Evolutionary conservation across 2,113 vertebrate species (phyloP), one percentile per base, ranked within the genome.

Genomic region (Malurus elegans): DNA sequence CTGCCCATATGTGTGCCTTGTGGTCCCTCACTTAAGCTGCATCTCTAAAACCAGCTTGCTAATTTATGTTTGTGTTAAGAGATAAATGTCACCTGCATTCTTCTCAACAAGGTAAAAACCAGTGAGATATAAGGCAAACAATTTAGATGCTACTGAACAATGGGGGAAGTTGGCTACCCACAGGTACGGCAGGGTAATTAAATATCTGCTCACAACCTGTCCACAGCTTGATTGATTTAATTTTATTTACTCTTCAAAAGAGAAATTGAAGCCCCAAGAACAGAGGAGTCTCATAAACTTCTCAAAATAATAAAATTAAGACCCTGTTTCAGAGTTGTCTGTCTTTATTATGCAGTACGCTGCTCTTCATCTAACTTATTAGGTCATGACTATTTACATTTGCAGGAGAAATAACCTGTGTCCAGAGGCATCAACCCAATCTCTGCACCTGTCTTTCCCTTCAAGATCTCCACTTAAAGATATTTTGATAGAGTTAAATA

Each of bases 161-260:
- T 83, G 60, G 79, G 71, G 29, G 42, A 94, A 92, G 69, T 53
- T 81, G 53, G 56, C 65, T 88, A 75, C 64, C 69, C 76, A 89
- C 17, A 34, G 72, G 53, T 90, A 70, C 4, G 7, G 28, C 67
- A 61, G 70, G 58, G 66, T 90, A 96, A 96, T 94, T 94, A 96
- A 74, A 86, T 95, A 34, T 56, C 71, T 93, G 72, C 25, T 91
- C 65, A 79, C 80, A 96, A 79, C 84, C 84, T 87, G 51, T 42
- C 84, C 88, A 71, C 79, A 95, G 89, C 71, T 96, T 82, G 86
- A 84, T 48, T 69, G 74, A 87, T 26, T 62, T 93, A 92, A 88
- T 86, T 96, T 94, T 96, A 93, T 97, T 97, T 97, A 96, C 61
- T 90, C 19, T 95, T 90, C 82, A 72, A 86, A 92, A 90, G 38